Evolutionary conservation across 2,888 invertebrate genomes (phyloP), one percentile per base, ranked within the genome.

Genomic region (Flexamia atlantica): DNA sequence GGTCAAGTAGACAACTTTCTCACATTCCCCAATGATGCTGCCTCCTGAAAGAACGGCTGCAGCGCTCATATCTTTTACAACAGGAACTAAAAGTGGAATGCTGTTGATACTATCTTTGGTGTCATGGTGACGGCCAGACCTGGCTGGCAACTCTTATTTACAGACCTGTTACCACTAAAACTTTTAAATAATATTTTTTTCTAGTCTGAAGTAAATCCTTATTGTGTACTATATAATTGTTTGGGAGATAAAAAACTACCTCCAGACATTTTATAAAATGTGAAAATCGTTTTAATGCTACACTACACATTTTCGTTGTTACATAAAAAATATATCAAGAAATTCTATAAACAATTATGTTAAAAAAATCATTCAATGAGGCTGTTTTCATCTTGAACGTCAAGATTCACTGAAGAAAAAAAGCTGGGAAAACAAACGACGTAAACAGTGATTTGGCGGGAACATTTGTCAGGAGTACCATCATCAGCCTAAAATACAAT

Each of bases 71-170:
- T 57, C 9, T 57, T 5, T 23, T 23, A 20, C 57, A 57, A 2
- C 2, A 7, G 57, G 9, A 57, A 57, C 57, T 57, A 57, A 9
- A 2, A 57, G 25, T 23, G 20, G 57, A 57, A 57, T 57, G 23
- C 23, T 46, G 46, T 46, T 17, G 46, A 12, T 46, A 46, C 46
- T 57, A 23, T n/a, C 23, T 57, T 57, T 7, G 57, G 23, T 12
- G 12, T 57, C 14, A 23, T 57, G 23, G 57, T 57, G 57, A 57
- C 57, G 57, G 57, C 23, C 2, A 57, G 57, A 57, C 23, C 57
- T 57, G 57, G 57, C 20, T 23, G 23, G 57, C 57, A 57, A 25
- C 57, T 57, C 23, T 7, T 57, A 57, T 57, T 57, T 57, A 20
- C 20, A 57, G 3, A 57, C 57, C 20, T 14, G 3, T 57, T 23